A percentile compares a stretch with the other conserved stretches of the same genome.
Evolutionary conservation across 2,113 vertebrate species (phyloP).

Genomic region (Orycteropus afer): DNA sequence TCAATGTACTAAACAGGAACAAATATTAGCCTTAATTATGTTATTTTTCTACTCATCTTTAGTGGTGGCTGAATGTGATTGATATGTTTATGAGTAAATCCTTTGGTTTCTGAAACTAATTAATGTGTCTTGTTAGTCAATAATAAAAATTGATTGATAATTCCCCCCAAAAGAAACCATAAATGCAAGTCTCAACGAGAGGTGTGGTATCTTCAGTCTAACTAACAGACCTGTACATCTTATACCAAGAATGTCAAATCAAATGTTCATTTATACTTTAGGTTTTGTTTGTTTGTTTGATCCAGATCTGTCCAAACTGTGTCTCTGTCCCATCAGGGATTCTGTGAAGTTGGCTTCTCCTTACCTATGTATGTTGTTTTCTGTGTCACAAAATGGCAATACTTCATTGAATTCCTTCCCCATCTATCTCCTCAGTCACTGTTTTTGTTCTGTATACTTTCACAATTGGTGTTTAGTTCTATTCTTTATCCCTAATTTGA

Average conservation of each 20-base stretch:
- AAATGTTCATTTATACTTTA: not conserved
- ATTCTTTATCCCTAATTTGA: too few species aligned
- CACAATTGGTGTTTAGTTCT: too few species aligned
- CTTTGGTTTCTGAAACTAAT: not conserved
- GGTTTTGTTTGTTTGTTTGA: not conserved
- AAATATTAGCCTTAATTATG: not conserved
- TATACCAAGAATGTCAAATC: rapidly evolving
- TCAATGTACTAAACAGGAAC: not conserved
- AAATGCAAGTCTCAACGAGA: not conserved
- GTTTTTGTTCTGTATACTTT: too few species aligned
- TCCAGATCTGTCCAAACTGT: too few species aligned
- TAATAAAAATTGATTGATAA: not conserved
- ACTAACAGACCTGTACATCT: not conserved
- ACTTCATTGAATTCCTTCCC: too few species aligned
- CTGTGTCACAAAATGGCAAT: too few species aligned
- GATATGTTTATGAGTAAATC: not conserved
- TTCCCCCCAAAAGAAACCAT: rapidly evolving
- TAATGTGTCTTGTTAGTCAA: not conserved
- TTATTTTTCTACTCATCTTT: not conserved
- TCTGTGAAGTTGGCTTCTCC: too few species aligned
- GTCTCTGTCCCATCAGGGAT: too few species aligned
- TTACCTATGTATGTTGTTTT: too few species aligned
- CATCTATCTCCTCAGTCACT: too few species aligned
- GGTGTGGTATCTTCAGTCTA: not conserved
- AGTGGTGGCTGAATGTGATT: not conserved